Evolutionary conservation across 1,140 invertebrate species (phyloP), one percentile per base, ranked within the genome.

Genomic region (Drosophila parabipectinata): DNA sequence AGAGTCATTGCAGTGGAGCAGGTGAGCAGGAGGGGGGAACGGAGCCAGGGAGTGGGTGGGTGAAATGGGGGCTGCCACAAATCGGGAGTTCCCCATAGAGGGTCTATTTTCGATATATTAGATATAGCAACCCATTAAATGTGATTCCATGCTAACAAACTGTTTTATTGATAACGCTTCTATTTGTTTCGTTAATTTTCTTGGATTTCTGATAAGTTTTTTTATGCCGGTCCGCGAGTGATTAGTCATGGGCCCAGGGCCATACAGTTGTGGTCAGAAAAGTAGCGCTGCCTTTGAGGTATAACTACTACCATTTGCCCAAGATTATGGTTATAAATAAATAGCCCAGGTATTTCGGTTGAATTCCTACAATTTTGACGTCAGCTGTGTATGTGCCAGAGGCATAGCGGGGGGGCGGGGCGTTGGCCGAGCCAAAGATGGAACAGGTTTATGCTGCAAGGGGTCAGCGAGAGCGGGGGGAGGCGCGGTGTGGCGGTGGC

Each of bases 1-100:
- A 60, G 72, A 67, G 62, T 47, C 72, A 85, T 87, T 84, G 81
- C 81, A 62, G 72, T 60, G 71, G 64, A 63, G 73, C 77, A 87
- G 82, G 82, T 87, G 85, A 87, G 82, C 82, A 62, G 51, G 47
- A 56, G 28, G 44, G 47, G 63, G 28, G 30, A 10, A 21, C 10
- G 10, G 18, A 15, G 26, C 9, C 3, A 9, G 32, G 3, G 32
- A 34, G 39, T 44, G 14, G 41, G n/a, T 41, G 34, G 18, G 24
- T 28, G 26, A 4, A 26, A 26, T 26, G 26, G 4, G 75, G 72
- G 72, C 60, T 51, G 55, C 57, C 71, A 60, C 39, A 18, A 12
- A 18, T 37, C 9, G 34, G 39, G 14, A 24, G 18, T 18, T 10
- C 2, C 44, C 2, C 21, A 24, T 47, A 21, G 41, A 21, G 7